Percentiles rank a stretch among this genome's conserved stretches.
These are phyloP conservation scores for Drosophila pseudotalamancana DNA, from an alignment of 2,888 invertebrate species.

Conservation along the genomic window DNA sequence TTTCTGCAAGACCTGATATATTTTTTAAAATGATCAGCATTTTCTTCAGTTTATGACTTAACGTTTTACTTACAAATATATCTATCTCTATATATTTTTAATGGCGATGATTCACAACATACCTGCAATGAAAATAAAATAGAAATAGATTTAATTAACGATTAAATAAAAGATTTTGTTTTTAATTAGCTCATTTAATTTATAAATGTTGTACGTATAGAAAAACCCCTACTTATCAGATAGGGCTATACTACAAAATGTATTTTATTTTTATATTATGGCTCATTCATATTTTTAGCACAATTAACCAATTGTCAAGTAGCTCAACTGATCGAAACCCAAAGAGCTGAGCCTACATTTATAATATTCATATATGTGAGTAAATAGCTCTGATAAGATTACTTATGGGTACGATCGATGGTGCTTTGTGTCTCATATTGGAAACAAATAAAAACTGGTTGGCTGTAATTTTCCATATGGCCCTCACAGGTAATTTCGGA, in stretches of 20 bases:
- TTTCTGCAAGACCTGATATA: not conserved
- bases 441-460: slow-evolving; percentile 58
- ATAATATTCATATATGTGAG: not conserved
- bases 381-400: slow-evolving; percentile 43
- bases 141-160: slow-evolving; percentile 1
- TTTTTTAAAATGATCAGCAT: not conserved
- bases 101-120: slow-evolving; percentile 43
- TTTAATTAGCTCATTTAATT: slow-evolving; percentile 16
- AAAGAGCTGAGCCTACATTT: not conserved
- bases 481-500: slow-evolving; percentile 47
- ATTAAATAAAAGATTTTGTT: not conserved
- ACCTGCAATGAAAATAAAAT: slow-evolving; percentile 59
- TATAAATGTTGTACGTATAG: slow-evolving; percentile 2
- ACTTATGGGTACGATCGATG: not conserved
- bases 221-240: not conserved
- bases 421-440: slow-evolving; percentile 24
- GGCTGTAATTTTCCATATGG: slow-evolving; percentile 64
- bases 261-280: slow-evolving; percentile 19
- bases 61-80: slow-evolving; percentile 25
- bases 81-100: slow-evolving; percentile 7
- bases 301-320: slow-evolving; percentile 37
- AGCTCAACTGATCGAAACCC: slow-evolving; percentile 31
- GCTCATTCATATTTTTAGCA: slow-evolving; percentile 54
- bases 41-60: not conserved
- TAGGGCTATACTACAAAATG: not conserved